Percentiles rank a stretch among this genome's conserved stretches.
Evolutionary conservation across 1,140 invertebrate genomes (phyloP).

Genomic region (Aradophagus sp.): DNA sequence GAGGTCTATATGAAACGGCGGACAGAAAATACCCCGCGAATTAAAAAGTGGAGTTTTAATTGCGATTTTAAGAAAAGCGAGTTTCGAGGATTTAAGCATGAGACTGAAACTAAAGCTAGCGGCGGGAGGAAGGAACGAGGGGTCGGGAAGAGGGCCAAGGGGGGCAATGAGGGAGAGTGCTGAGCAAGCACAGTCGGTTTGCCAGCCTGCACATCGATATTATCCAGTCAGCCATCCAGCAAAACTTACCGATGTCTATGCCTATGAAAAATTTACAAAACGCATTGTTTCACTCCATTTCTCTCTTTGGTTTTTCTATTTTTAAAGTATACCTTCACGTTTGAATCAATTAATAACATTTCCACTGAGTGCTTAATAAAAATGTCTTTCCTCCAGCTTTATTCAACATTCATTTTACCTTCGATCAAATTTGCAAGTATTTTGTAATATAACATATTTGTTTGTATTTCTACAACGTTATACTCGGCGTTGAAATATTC

Average conservation of each 20-base stretch:
- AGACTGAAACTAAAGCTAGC: slow-evolving; percentile 59
- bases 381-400: too few species aligned
- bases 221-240: slow-evolving; percentile 72
- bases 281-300: slow-evolving; percentile 19
- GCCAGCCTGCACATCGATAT: slow-evolving; percentile 74
- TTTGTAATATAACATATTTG: too few species aligned
- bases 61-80: slow-evolving; percentile 56
- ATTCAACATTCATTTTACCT: too few species aligned
- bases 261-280: slow-evolving; percentile 53
- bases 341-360: too few species aligned
- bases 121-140: slow-evolving; percentile 58
- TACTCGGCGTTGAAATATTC: too few species aligned
- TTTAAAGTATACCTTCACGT: too few species aligned
- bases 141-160: slow-evolving; percentile 44
- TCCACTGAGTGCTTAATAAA: too few species aligned
- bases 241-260: slow-evolving; percentile 65
- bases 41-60: slow-evolving; percentile 48
- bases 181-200: slow-evolving; percentile 73
- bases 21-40: slow-evolving; percentile 12
- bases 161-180: slow-evolving; percentile 72
- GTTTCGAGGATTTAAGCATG: slow-evolving; percentile 60
- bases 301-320: too few species aligned
- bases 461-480: too few species aligned
- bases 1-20: too few species aligned
- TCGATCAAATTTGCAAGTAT: too few species aligned